Evolutionary conservation across 1,140 invertebrate species (phyloP).

Genomic region (Magallana angulata): DNA sequence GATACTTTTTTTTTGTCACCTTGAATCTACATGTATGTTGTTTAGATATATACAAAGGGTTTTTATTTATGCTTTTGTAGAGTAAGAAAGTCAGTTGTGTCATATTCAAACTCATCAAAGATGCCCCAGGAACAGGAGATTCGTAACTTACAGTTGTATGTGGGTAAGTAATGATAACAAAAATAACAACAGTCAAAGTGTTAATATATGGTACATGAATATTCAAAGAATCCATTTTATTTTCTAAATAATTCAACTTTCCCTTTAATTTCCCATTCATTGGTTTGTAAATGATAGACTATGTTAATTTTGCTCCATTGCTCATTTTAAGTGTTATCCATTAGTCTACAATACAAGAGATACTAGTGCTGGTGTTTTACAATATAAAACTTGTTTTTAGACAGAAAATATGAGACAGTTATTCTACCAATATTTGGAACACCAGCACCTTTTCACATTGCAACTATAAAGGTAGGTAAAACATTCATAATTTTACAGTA

Average conservation of each 20-base stretch:
- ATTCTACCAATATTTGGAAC: slow-evolving; percentile 97
- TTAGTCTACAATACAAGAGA: no score
- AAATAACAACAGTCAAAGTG: no score
- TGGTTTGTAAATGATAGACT: no score
- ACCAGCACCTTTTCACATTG: slow-evolving; percentile 98
- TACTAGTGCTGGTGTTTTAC: neutral
- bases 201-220: no score
- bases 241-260: no score
- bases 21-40: no score
- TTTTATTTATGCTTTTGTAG: slow-evolving; percentile 64
- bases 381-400: slow-evolving; percentile 79
- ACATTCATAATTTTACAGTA: no score
- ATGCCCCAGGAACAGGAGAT: slow-evolving; percentile 97
- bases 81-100: slow-evolving; percentile 92
- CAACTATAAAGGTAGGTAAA: slow-evolving; percentile 83
- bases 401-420: slow-evolving; percentile 98
- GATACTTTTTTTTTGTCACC: neutral
- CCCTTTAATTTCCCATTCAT: neutral
- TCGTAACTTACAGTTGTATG: slow-evolving; percentile 95
- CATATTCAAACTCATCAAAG: slow-evolving; percentile 94
- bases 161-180: slow-evolving; percentile 84
- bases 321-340: neutral
- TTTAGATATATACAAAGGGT: no score
- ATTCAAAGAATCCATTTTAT: no score
- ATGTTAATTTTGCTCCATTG: no score